phyloP scores from a whole-genome alignment of 2,888 invertebrate species.

The Melieria picta region DNA sequence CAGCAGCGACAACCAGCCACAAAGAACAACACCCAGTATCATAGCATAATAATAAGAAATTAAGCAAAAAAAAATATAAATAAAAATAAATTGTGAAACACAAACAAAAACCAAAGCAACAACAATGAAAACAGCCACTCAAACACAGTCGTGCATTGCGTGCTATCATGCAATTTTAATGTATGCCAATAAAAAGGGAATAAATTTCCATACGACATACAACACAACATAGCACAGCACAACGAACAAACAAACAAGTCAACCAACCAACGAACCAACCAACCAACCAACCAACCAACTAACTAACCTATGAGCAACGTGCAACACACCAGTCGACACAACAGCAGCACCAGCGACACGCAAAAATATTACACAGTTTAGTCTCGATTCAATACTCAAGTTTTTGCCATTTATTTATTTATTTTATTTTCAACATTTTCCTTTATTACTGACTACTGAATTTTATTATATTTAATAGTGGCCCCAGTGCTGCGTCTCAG shows the following conservation, averaged over 20 bases:
- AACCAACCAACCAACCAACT: neutral
- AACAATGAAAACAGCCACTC: slow-evolving; percentile 14
- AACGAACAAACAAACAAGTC: slow-evolving; percentile 5
- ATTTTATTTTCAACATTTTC: no score
- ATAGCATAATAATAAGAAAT: slow-evolving; percentile 12
- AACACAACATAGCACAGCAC: neutral
- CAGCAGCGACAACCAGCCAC: slow-evolving; percentile 14
- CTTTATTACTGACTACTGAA: no score
- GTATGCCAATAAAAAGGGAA: slow-evolving; percentile 42
- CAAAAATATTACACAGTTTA: slow-evolving; percentile 2
- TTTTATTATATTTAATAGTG: no score
- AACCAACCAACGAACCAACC: neutral
- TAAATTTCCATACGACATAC: slow-evolving; percentile 9
- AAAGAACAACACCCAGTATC: slow-evolving; percentile 12
- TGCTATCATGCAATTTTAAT: slow-evolving; percentile 65
- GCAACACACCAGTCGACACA: neutral
- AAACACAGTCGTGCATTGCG: slow-evolving; percentile 54
- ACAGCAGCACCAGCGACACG: slow-evolving; percentile 2
- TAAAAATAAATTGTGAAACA: slow-evolving; percentile 38
- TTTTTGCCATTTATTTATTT: no score
- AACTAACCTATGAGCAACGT: neutral
- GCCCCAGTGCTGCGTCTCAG: neutral
- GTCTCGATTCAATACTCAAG: neutral
- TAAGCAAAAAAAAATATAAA: slow-evolving; percentile 19
- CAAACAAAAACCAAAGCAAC: slow-evolving; percentile 33